A percentile compares a stretch with the other conserved stretches of the same genome.
These are phyloP conservation scores for Styela plicata DNA, from an alignment of 23 tunicate species.

Conservation along the genomic window DNA sequence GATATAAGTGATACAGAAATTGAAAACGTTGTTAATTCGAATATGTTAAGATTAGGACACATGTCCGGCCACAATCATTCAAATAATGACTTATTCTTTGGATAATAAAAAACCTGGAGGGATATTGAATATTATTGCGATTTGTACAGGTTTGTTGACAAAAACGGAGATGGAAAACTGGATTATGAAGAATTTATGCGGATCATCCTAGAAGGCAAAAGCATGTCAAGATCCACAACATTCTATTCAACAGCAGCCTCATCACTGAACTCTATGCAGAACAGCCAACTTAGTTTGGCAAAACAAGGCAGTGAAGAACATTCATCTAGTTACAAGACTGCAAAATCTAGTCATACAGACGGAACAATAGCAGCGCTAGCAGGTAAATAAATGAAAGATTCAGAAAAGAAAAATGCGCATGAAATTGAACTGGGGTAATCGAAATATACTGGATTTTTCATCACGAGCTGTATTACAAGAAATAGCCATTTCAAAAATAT, in stretches of 20 bases:
- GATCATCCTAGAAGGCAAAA: constrained; percentile 5
- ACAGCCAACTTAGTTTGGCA: not conserved
- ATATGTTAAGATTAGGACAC: too few species aligned
- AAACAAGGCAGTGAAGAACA: not conserved
- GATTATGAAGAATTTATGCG: constrained; percentile 57
- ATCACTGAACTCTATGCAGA: not conserved
- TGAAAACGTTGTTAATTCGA: too few species aligned
- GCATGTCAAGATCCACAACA: constrained; percentile 6
- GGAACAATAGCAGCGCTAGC: not conserved
- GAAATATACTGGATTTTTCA: too few species aligned
- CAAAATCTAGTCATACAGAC: not conserved
- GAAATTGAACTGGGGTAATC: not conserved
- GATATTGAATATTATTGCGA: too few species aligned
- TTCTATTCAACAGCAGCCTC: not conserved
- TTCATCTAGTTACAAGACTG: not conserved
- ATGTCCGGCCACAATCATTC: too few species aligned
- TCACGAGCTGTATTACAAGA: too few species aligned
- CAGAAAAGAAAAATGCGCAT: too few species aligned
- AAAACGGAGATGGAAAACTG: constrained; percentile 37
- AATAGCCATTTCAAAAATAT: too few species aligned
- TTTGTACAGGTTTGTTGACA: constrained; percentile 55
- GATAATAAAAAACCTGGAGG: too few species aligned
- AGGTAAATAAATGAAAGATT: not conserved
- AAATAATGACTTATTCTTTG: too few species aligned
- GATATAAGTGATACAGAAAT: too few species aligned